Base-by-base conservation (phyloP, 2,888 invertebrate genomes). In the Nomada flava region DNA sequence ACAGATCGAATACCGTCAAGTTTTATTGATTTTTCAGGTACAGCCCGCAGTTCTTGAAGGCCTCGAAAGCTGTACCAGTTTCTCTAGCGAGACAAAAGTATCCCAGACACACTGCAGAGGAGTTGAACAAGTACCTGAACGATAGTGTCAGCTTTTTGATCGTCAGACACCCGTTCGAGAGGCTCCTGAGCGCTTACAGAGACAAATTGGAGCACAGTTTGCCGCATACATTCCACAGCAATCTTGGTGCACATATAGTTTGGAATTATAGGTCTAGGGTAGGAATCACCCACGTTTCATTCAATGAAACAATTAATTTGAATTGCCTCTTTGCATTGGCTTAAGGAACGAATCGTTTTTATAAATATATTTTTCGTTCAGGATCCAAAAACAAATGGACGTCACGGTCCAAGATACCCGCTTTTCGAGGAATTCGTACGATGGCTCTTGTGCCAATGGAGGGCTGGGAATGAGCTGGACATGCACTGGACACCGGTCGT, bases 401-500 rank as follows among this genome's bases (percentile, higher is more conserved):
- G 93, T 75, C 92, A 93, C 86, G 92, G 94, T 87, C 94, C 95
- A 64, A 94, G 95, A 89, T 97, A 97, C 93, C 97, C 97, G 2
- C 95, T 97, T 47, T 98, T 98, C 91, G 96, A 96, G 60, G 98
- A 98, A 94, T 98, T 98, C 87, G 96, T 97, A 0, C 94, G 96
- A 70, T 97, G 97, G 94, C 95, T 98, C 23, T 92, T 97, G 83
- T 97, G 97, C 90, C 96, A 96, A 84, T 95, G 96, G 79, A 94
- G 94, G 88, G 95, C 94, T 9, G 96, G 95, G 50, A 94, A 96
- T 67, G 94, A 95, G 4, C 94, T 97, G 86, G 97, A 98, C 92
- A 98, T 98, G 97, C 98, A 98, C 92, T 97, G 97, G 96, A 96
- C 97, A n/a, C 97, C 98, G 0, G 96, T 97, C 88, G 96, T 96